Base-by-base conservation (phyloP, 2,113 vertebrate species). In the Ammodytes dubius region DNA sequence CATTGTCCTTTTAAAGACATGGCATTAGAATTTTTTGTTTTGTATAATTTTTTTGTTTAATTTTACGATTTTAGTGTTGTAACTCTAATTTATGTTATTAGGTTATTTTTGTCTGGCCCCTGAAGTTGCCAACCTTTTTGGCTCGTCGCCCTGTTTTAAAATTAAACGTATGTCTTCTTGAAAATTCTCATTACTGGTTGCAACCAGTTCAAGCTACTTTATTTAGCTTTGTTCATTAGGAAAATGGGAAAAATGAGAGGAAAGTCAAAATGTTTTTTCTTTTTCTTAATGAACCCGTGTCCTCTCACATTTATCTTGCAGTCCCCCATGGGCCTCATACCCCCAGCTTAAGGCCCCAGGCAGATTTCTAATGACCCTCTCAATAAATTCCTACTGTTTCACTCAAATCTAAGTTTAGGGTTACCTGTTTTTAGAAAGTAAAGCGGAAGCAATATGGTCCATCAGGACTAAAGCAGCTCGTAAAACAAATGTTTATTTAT, bases 401-500 rank as follows among this genome's bases (percentile, higher is more conserved):
- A 57, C 11, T 49, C 10, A 56, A n/a, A 60, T 56, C 35, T 35
- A 63, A 75, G 37, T 57, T 10, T 12, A 17, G 5, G 40, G 6
- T 56, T 1, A 4, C 11, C 46, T 65, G 45, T 72, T 39, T 27
- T 52, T 45, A 64, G 15, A 46, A 42, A 39, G 45, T 57, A 7
- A 8, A 13, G 7, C 14, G 47, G 58, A 56, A 40, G 57, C 69
- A n/a, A 8, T 89, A 37, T 69, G 45, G 35, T 75, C 65, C 14
- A 56, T 49, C 27, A 4, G 42, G 27, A 7, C 6, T 17, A 39
- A 73, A 77, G 3, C 35, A 54, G 40, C 67, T 27, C 56, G 42
- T 72, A 59, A 89, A 87, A 56, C 75, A 81, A 88, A 86, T 87
- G 84, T 89, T 92, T 83, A n/a, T 87, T 84, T 89, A 79, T 82